Conservation (phyloP, 2,888 invertebrate genomes). For the Euproctis similis region DNA sequence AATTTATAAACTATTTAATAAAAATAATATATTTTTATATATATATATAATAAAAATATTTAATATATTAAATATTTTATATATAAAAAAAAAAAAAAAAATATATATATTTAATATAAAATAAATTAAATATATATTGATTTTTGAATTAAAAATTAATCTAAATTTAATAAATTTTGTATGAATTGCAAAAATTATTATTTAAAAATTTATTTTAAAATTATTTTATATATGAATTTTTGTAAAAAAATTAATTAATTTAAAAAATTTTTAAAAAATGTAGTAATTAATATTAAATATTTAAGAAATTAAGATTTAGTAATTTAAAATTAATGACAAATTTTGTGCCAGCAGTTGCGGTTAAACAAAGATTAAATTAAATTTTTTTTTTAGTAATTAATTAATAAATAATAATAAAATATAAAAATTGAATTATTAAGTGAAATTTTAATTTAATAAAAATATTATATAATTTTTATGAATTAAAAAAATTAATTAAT, state of each 20-base stretch:
- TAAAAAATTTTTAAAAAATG: conserved; percentile 44
- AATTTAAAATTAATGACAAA: conserved; percentile 76
- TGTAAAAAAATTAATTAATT: conserved; percentile 51
- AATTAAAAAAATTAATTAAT: conserved; percentile 57
- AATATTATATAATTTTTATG: conserved; percentile 41
- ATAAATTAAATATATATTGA: too few species aligned
- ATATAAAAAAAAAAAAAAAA: too few species aligned
- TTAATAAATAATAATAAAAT: conserved; percentile 30
- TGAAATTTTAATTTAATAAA: conserved; percentile 76
- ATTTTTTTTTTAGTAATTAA: conserved; percentile 65
- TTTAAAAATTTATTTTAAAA: conserved; percentile 63
- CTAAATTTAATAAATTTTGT: not conserved
- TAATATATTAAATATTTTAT: too few species aligned
- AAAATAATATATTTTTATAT: not conserved
- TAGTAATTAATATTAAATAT: conserved; percentile 73
- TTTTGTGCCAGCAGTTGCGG: conserved; percentile 83
- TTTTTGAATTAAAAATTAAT: too few species aligned
- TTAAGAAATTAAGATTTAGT: conserved; percentile 78
- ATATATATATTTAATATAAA: too few species aligned
- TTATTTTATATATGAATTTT: conserved; percentile 76
- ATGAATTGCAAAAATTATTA: conserved; percentile 61
- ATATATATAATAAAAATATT: too few species aligned
- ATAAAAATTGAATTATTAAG: conserved; percentile 66
- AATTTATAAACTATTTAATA: conserved; percentile 27
- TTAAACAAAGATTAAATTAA: conserved; percentile 78